phyloP scores from a whole-genome alignment of 2,113 vertebrate genomes.

The Cyanistes caeruleus region DNA sequence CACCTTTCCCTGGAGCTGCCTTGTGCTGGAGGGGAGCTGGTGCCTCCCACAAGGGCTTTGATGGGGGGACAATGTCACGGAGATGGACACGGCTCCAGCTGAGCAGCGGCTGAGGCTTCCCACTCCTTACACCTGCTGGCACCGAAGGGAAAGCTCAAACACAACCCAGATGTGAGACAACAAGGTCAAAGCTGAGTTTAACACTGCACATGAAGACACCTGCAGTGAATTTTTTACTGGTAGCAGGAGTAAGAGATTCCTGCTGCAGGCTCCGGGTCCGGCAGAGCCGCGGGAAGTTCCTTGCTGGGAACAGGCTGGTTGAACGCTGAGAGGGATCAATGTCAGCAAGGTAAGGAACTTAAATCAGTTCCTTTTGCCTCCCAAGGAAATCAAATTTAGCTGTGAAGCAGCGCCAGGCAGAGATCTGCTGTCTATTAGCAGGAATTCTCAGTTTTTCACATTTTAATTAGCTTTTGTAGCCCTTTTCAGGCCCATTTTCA shows the following conservation, averaged over 20 bases:
- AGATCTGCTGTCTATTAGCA: slow-evolving; percentile 51
- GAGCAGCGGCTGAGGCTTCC: background rate
- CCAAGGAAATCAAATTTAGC: slow-evolving; percentile 31
- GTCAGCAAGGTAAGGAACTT: slow-evolving; percentile 38
- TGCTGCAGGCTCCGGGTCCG: background rate
- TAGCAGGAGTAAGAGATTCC: background rate
- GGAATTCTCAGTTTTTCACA: slow-evolving; percentile 46
- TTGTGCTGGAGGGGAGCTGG: background rate
- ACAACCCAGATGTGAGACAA: slow-evolving; percentile 35
- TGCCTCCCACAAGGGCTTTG: accelerated
- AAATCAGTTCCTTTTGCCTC: slow-evolving; percentile 46
- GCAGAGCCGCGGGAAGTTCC: background rate
- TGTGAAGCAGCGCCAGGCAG: slow-evolving; percentile 43
- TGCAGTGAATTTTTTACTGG: slow-evolving; percentile 12
- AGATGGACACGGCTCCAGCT: accelerated
- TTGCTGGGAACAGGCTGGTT: background rate
- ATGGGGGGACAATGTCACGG: accelerated
- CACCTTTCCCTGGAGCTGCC: background rate
- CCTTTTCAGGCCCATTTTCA: slow-evolving; percentile 9
- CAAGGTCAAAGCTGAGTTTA: background rate
- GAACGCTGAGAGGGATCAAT: background rate
- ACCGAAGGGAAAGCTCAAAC: background rate
- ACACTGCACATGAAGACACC: background rate
- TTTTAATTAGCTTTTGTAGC: slow-evolving; percentile 43
- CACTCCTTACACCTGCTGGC: background rate